Conservation (phyloP, 2,888 invertebrate species). For the Pseudococcus longispinus region DNA sequence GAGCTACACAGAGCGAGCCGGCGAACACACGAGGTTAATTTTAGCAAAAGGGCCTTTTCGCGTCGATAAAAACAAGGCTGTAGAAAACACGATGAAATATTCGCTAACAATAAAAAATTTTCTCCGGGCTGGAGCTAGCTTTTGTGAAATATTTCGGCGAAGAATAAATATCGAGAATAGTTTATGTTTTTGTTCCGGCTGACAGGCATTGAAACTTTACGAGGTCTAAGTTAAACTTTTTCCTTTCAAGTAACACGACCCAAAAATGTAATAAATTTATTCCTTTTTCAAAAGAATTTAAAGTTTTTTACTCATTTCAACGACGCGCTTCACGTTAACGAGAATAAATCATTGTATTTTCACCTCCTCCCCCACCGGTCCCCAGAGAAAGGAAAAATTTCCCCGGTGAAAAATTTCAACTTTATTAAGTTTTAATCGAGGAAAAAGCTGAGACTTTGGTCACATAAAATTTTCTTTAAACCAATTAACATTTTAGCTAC, state of each 20-base stretch:
- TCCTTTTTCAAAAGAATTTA: conserved; percentile 39
- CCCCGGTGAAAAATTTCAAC: not conserved
- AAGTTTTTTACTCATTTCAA: conserved; percentile 30
- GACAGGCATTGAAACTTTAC: conserved; percentile 39
- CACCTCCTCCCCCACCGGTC: not conserved
- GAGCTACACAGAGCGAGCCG: not conserved
- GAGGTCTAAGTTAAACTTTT: conserved; percentile 30
- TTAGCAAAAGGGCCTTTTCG: not conserved
- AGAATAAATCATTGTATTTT: conserved; percentile 22
- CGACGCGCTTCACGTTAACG: conserved; percentile 3
- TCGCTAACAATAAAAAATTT: conserved; percentile 19
- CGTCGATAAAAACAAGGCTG: conserved; percentile 14
- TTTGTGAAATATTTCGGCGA: conserved; percentile 21
- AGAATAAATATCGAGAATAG: conserved; percentile 37
- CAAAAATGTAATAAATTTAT: conserved; percentile 44
- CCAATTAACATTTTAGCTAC: not conserved
- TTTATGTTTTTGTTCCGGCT: conserved; percentile 42
- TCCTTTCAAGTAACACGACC: conserved; percentile 29
- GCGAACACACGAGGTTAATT: conserved; percentile 18
- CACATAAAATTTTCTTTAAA: not conserved
- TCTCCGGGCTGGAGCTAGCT: not conserved
- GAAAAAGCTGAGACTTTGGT: not conserved
- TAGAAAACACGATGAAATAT: conserved; percentile 24
- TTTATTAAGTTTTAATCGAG: conserved; percentile 7
- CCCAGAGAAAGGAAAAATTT: not conserved